Conservation (phyloP, 2,113 vertebrate species). For the Octodon degus region DNA sequence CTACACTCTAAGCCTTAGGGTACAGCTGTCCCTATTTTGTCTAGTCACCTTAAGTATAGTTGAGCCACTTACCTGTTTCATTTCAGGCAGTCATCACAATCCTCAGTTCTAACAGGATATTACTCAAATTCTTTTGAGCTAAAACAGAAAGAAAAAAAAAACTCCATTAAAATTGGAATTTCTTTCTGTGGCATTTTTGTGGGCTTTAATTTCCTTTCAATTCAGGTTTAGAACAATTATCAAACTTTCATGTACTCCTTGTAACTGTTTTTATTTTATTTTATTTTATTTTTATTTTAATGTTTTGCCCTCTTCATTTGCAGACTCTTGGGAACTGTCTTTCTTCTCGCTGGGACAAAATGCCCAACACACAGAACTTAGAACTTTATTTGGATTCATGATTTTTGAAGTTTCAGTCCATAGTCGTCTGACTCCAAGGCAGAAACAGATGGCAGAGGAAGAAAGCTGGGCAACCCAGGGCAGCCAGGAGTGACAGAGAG, state of each 20-base stretch:
- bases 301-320: not conserved
- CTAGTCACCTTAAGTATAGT: conserved; percentile 27
- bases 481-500: not conserved
- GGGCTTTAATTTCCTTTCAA: conserved; percentile 60
- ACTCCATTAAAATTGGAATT: conserved; percentile 40
- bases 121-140: conserved; percentile 66
- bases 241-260: conserved; percentile 33
- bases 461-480: not conserved
- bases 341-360: not conserved
- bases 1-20: not conserved
- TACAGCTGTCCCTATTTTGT: conserved; percentile 42
- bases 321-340: not conserved
- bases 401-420: not conserved
- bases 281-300: not conserved
- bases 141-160: conserved; percentile 51
- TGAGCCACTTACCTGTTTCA: conserved; percentile 58
- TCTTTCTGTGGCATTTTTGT: not conserved
- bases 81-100: conserved; percentile 55
- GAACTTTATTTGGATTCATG: not conserved
- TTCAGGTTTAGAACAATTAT: conserved; percentile 34
- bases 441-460: not conserved
- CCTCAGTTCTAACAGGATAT: conserved; percentile 67
- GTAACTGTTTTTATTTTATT: not conserved
- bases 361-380: not conserved
- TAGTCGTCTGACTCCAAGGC: not conserved